These are phyloP conservation scores for Polylopha cassiicola DNA, from an alignment of 2,888 invertebrate species.

Conservation along the genomic window DNA sequence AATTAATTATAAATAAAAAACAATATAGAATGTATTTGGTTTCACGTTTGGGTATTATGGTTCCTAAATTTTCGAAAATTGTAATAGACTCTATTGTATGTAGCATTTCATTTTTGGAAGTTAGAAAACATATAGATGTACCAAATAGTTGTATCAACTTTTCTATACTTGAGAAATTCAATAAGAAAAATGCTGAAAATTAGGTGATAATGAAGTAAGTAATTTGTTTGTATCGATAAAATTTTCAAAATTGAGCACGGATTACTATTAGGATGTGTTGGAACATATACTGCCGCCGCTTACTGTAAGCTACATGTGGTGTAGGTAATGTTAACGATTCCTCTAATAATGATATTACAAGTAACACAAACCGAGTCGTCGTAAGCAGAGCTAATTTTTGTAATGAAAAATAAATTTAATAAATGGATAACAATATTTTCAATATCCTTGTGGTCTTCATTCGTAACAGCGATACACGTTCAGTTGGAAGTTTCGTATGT, in stretches of 20 bases:
- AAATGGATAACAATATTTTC: constrained; percentile 54
- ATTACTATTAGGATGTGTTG: constrained; percentile 69
- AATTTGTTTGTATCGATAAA: constrained; percentile 59
- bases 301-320: constrained; percentile 27
- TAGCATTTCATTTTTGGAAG: constrained; percentile 72
- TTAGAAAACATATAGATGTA: constrained; percentile 73
- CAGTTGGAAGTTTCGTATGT: constrained; percentile 55
- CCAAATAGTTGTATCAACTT: constrained; percentile 76
- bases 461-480: constrained; percentile 71
- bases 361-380: constrained; percentile 26
- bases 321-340: background rate
- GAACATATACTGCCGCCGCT: constrained; percentile 70
- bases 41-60: constrained; percentile 77
- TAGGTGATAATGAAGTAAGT: constrained; percentile 72
- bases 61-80: constrained; percentile 78
- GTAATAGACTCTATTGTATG: constrained; percentile 76
- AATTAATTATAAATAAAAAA: constrained; percentile 67
- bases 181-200: constrained; percentile 67
- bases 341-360: constrained; percentile 12
- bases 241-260: constrained; percentile 70
- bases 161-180: constrained; percentile 69
- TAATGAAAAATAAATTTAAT: constrained; percentile 46
- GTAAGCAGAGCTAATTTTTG: constrained; percentile 53
- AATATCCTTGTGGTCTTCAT: constrained; percentile 77
- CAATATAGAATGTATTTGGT: constrained; percentile 65